Base-by-base conservation (phyloP, 2,797 vertebrate genomes). In the Prunella strophiata region DNA sequence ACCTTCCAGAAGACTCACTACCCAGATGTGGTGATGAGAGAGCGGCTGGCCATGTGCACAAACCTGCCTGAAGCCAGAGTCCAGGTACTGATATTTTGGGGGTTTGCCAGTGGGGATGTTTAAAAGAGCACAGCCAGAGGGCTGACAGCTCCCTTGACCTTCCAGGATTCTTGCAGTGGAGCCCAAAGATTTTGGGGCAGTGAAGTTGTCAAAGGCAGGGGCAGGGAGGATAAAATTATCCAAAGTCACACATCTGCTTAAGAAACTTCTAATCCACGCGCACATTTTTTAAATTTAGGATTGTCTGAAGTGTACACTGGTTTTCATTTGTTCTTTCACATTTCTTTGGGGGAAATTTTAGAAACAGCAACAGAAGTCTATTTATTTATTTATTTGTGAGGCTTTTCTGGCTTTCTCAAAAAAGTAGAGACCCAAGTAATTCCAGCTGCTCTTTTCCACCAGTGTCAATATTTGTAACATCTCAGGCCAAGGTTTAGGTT, bases 1-100 rank as follows among this genome's bases (percentile, higher is more conserved):
- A 99, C 99, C 52, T 99, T 99, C 97, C 99, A 99, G 98, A 99
- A 99, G 98, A 99, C 99, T 40, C 99, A 99, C 96, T 99, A 99
- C 83, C 99, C 99, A 3, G 99, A 99, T 3, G 99, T 99, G 97
- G 99, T 99, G 97, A 99, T 99, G 99, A 98, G 99, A 10, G 99
- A 99, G 90, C 97, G 99, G 9, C 97, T 99, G 98, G 99, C 99
- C 93, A 99, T 99, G 99, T 99, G 99, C 97, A 99, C 99, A 91
- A 99, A 99, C 98, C 98, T 99, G 16, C 99, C 99, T 1, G 99
- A 99, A 96, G 99, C 99, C 62, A 98, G 99, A 71, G 99, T 99
- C n/a, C 99, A 99, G 99, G 99, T 99, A 98, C 59, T 15, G 19
- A 9, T 15, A 7, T 9, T 70, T 10, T 22, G 25, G 61, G 43